phyloP scores from a whole-genome alignment of 92 coral and sea anemone species.

The Actinostola sp. region DNA sequence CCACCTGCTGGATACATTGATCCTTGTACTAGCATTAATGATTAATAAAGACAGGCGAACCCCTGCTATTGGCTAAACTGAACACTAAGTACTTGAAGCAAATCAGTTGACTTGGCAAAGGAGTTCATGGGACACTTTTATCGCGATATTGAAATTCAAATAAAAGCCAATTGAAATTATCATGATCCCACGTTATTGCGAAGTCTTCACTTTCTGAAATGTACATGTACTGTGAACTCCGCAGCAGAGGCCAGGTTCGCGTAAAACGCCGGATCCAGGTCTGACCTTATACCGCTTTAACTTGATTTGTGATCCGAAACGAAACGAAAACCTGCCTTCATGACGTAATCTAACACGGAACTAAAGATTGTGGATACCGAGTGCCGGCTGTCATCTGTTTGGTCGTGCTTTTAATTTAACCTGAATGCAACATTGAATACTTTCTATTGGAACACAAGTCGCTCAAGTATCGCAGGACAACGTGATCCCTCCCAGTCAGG shows the following conservation, averaged over 20 bases:
- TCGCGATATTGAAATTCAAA: neutral
- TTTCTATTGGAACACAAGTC: slow-evolving; percentile 15
- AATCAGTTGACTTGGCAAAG: slow-evolving; percentile 3
- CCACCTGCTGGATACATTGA: slow-evolving; percentile 31
- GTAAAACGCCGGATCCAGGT: slow-evolving; percentile 24
- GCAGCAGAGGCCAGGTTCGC: slow-evolving; percentile 16
- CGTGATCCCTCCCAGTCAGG: slow-evolving; percentile 4
- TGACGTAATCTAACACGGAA: slow-evolving; percentile 68
- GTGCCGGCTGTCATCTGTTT: slow-evolving; percentile 16
- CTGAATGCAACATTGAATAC: slow-evolving; percentile 54
- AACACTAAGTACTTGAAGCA: slow-evolving; percentile 3
- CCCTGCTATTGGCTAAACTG: slow-evolving; percentile 17
- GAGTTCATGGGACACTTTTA: neutral
- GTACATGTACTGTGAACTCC: neutral
- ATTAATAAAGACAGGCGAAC: slow-evolving; percentile 19
- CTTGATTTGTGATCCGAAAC: slow-evolving; percentile 40
- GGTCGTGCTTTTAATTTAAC: slow-evolving; percentile 33
- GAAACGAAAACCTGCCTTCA: slow-evolving; percentile 55
- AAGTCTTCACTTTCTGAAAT: neutral
- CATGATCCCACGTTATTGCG: neutral
- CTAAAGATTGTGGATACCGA: slow-evolving; percentile 22
- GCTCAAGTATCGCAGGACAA: slow-evolving; percentile 20
- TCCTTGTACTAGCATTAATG: slow-evolving; percentile 16
- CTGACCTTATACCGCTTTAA: slow-evolving; percentile 32
- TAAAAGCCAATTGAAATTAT: neutral